A percentile compares a stretch with the other conserved stretches of the same genome.
Evolutionary conservation across 1,140 invertebrate genomes (phyloP).

Genomic region (Polypedilum pembai): DNA sequence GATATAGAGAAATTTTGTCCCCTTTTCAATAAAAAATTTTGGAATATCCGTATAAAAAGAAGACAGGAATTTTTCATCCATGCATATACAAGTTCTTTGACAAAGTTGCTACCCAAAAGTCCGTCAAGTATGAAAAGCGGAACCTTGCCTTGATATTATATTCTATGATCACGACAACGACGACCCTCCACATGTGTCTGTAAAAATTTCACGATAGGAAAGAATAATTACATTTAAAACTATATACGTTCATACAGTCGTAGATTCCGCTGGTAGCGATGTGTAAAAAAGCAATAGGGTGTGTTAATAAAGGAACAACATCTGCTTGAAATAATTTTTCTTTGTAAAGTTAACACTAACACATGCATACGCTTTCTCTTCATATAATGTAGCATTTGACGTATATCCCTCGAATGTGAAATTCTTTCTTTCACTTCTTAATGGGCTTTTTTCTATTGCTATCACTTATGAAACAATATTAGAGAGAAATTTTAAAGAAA

Average conservation of each 20-base stretch:
- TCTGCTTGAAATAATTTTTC: conserved; percentile 1
- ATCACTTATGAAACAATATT: not conserved
- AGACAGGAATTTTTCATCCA: not conserved
- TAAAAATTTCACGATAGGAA: not conserved
- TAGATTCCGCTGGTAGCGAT: conserved; percentile 16
- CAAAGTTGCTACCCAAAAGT: not conserved
- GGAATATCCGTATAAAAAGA: not conserved
- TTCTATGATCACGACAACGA: not conserved
- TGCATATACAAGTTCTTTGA: not conserved
- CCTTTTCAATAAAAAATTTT: not conserved
- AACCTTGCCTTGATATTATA: conserved; percentile 6
- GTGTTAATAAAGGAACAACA: conserved; percentile 19
- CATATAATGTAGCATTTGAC: not conserved
- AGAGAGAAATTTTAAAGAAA: not conserved
- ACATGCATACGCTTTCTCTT: not conserved
- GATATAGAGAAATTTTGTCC: not conserved
- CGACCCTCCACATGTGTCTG: not conserved
- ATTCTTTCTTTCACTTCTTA: not conserved
- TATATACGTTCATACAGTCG: not conserved
- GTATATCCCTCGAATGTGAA: not conserved
- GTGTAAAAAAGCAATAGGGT: conserved; percentile 8
- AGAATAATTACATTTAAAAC: conserved; percentile 23
- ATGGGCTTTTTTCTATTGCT: not conserved
- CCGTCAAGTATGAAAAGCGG: conserved; percentile 21
- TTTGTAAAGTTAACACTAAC: conserved; percentile 4